These are phyloP conservation scores for Epinephelus lanceolatus DNA, from an alignment of 2,113 vertebrate species.

Conservation along the genomic window DNA sequence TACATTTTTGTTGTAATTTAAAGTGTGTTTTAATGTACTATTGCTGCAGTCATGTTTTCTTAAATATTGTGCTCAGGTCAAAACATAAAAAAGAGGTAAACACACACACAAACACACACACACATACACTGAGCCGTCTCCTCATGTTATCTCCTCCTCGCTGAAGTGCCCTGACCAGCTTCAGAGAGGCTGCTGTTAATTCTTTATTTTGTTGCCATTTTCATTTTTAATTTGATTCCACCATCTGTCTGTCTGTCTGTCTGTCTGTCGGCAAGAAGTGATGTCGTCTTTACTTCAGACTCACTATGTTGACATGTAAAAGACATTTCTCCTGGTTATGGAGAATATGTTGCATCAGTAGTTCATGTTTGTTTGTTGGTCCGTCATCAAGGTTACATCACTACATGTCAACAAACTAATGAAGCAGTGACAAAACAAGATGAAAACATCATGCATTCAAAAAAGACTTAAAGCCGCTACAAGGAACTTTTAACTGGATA, in stretches of 20 bases:
- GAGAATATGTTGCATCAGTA: too few species aligned
- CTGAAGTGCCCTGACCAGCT: slow-evolving; percentile 17
- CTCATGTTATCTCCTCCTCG: slow-evolving; percentile 4
- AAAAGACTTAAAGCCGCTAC: too few species aligned
- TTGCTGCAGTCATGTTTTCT: not conserved
- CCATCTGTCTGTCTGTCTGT: too few species aligned
- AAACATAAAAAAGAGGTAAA: not conserved
- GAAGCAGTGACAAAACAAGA: too few species aligned
- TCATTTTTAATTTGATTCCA: slow-evolving; percentile 25
- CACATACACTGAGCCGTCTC: not conserved
- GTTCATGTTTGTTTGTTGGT: too few species aligned
- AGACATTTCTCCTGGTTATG: too few species aligned
- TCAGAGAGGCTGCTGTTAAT: slow-evolving; percentile 19
- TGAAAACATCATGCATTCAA: too few species aligned
- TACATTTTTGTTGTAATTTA: not conserved
- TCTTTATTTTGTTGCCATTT: slow-evolving; percentile 21
- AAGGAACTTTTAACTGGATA: too few species aligned
- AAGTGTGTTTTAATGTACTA: not conserved
- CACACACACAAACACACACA: slow-evolving; percentile 14
- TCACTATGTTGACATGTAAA: not conserved
- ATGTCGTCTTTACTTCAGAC: slow-evolving; percentile 13
- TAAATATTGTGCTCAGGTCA: not conserved
- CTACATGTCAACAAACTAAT: too few species aligned
- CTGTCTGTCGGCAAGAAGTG: slow-evolving; percentile 18
- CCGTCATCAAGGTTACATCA: too few species aligned